Percentiles rank a stretch among this genome's conserved stretches.
phyloP scores from a whole-genome alignment of 2,113 vertebrate species.

The Etheostoma spectabile region DNA sequence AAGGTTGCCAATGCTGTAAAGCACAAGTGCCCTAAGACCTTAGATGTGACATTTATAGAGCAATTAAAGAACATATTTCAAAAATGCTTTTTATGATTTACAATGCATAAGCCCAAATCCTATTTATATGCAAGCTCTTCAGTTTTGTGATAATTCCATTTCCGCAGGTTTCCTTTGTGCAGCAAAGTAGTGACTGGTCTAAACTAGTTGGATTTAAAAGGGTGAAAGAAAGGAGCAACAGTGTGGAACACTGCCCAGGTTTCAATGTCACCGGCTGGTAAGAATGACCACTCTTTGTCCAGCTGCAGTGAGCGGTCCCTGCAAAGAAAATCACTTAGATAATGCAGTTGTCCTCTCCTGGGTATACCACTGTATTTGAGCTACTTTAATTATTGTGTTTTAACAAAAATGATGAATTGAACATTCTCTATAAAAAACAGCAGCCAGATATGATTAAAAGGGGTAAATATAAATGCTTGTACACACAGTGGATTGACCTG shows the following conservation, averaged over 20 bases:
- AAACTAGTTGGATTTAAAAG: conserved; percentile 44
- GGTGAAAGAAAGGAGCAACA: conserved; percentile 65
- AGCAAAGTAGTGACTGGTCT: conserved; percentile 23
- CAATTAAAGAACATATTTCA: not conserved
- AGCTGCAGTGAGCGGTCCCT: conserved; percentile 22
- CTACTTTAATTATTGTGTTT: not conserved
- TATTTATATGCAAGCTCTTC: not conserved
- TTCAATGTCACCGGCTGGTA: conserved; percentile 61
- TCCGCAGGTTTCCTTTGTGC: conserved; percentile 52
- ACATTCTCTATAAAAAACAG: not conserved
- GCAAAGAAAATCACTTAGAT: conserved; percentile 19
- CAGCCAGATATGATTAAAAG: not conserved
- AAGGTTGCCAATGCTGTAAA: not conserved
- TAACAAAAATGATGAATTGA: not conserved
- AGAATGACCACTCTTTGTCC: conserved; percentile 57
- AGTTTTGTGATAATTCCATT: not conserved
- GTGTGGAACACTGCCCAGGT: conserved; percentile 69
- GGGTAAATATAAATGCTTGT: not conserved
- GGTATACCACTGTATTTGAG: not conserved
- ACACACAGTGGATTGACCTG: not conserved
- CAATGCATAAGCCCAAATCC: not conserved
- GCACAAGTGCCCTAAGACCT: not conserved
- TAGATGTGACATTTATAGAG: not conserved
- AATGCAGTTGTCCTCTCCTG: not conserved
- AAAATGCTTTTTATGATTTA: not conserved